Percentiles rank a stretch among this genome's conserved stretches.
Evolutionary conservation across 2,888 invertebrate genomes (phyloP).

Genomic region (Ochropleura leucogaster): DNA sequence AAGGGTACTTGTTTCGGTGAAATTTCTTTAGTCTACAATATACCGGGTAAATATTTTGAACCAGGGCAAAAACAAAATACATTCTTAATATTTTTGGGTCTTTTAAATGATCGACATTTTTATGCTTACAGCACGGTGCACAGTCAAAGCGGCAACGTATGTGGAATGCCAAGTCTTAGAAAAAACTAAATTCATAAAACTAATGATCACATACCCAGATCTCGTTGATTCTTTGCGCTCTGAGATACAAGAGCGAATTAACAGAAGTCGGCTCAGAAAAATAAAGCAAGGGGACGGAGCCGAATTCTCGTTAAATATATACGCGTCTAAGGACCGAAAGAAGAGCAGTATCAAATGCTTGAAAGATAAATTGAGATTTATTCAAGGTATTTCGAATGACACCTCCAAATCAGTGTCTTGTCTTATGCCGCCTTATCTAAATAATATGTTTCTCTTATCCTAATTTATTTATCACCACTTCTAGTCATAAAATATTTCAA

Average conservation of each 20-base stretch:
- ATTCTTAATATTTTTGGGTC: not conserved
- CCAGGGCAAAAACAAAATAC: not conserved
- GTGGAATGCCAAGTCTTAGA: constrained; percentile 89
- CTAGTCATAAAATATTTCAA: not conserved
- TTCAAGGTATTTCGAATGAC: constrained; percentile 77
- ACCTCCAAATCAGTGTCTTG: too few species aligned
- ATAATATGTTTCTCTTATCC: not conserved
- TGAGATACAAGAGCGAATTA: constrained; percentile 80
- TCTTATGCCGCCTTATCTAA: too few species aligned
- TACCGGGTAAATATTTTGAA: constrained; percentile 79
- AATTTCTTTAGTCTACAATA: constrained; percentile 86
- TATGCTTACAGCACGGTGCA: constrained; percentile 82
- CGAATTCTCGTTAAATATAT: constrained; percentile 82
- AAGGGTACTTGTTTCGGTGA: constrained; percentile 90
- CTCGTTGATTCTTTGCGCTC: constrained; percentile 78
- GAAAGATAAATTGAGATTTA: constrained; percentile 85
- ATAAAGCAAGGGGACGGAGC: constrained; percentile 65
- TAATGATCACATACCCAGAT: constrained; percentile 88
- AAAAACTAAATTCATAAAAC: constrained; percentile 85
- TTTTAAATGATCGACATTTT: constrained; percentile 2
- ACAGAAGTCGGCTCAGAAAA: constrained; percentile 74
- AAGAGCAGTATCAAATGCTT: constrained; percentile 88
- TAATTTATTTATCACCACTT: not conserved
- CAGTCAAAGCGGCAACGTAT: constrained; percentile 88
- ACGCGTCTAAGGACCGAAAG: constrained; percentile 85